phyloP scores from a whole-genome alignment of 2,888 invertebrate genomes.

The Apotomis capreana region DNA sequence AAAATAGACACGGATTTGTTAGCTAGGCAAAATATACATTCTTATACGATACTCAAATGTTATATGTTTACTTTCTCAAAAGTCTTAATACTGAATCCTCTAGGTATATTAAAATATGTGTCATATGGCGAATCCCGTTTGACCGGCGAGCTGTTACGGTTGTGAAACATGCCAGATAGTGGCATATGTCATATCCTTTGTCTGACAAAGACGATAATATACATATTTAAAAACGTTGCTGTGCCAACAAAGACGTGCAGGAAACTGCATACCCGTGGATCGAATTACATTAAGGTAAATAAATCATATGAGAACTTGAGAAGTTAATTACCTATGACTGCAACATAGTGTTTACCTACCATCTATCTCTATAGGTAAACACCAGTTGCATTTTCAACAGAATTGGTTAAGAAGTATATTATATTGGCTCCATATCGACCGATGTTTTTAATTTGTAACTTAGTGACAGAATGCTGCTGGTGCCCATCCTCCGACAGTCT shows the following conservation, averaged over 20 bases:
- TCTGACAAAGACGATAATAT: slow-evolving; percentile 28
- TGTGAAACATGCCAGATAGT: slow-evolving; percentile 40
- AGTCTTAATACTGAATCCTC: not conserved
- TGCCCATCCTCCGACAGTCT: too few species aligned
- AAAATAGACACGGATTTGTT: too few species aligned
- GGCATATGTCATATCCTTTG: slow-evolving; percentile 39
- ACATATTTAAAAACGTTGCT: slow-evolving; percentile 32
- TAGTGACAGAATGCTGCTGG: too few species aligned
- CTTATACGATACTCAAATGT: not conserved
- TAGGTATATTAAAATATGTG: not conserved
- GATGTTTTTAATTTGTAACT: too few species aligned
- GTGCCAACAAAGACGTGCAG: slow-evolving; percentile 18
- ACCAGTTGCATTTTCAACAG: too few species aligned
- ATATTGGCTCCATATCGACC: too few species aligned
- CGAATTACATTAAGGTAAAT: slow-evolving; percentile 7
- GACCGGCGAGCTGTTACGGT: slow-evolving; percentile 24
- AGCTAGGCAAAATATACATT: too few species aligned
- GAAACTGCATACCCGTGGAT: not conserved
- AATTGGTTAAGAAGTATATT: too few species aligned
- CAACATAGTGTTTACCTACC: too few species aligned
- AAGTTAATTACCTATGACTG: too few species aligned
- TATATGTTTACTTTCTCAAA: slow-evolving; percentile 11
- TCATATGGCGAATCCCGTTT: slow-evolving; percentile 20
- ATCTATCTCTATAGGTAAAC: too few species aligned
- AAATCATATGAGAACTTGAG: not conserved